Conservation (phyloP, 2,797 vertebrate genomes). For the Acanthiza pusilla region DNA sequence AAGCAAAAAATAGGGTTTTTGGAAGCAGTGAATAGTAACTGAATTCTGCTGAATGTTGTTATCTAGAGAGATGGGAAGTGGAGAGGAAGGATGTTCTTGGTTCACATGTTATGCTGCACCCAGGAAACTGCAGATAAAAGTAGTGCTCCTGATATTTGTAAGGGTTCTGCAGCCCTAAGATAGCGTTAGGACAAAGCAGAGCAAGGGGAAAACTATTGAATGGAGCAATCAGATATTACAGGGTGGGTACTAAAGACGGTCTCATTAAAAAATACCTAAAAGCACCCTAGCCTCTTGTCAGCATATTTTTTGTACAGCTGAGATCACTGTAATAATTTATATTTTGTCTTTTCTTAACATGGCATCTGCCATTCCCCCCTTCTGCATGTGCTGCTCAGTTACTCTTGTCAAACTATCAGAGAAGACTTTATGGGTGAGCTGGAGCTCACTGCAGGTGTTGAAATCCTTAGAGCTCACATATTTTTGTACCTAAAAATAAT, state of each 20-base stretch:
- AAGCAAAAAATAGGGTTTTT: not conserved
- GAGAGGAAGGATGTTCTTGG: not conserved
- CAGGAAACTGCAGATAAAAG: not conserved
- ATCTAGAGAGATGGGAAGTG: not conserved
- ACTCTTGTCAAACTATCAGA: not conserved
- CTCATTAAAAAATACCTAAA: not conserved
- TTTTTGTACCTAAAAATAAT: not conserved
- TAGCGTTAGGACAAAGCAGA: not conserved
- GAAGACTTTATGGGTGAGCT: not conserved
- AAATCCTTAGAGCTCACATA: not conserved
- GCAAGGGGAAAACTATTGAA: not conserved
- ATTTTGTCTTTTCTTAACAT: not conserved
- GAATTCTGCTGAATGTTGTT: not conserved
- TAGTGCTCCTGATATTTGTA: not conserved
- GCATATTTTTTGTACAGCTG: not conserved
- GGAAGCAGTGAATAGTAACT: not conserved
- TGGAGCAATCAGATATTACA: not conserved
- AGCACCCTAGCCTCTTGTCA: not conserved
- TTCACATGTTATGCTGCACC: not conserved
- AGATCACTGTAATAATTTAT: not conserved
- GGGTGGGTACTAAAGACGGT: not conserved
- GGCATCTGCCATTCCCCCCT: not conserved
- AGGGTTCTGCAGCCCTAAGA: not conserved
- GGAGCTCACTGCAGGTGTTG: not conserved
- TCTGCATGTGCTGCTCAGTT: not conserved